A percentile compares a stretch with the other conserved stretches of the same genome.
Evolutionary conservation across 2,113 vertebrate genomes (phyloP).

Genomic region (Myotis brandtii): DNA sequence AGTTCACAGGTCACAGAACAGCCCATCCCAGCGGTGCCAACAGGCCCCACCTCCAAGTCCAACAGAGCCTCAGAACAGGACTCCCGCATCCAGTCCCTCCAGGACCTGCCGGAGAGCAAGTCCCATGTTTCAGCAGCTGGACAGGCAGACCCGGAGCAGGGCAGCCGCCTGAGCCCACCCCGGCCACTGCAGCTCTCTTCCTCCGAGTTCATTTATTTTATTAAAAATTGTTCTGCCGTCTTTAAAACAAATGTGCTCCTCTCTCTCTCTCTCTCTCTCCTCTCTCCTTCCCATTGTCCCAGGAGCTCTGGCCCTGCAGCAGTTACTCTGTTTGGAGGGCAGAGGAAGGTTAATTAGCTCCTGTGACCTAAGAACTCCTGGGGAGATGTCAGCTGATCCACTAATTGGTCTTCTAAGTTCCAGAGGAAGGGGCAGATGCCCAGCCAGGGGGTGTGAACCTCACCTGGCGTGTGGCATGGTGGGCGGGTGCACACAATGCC

Average conservation of each 20-base stretch:
- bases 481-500: rapidly evolving
- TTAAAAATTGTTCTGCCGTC: background rate
- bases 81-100: background rate
- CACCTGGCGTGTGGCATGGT: background rate
- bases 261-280: background rate
- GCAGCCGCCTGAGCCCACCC: too few species aligned
- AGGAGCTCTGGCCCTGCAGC: constrained; percentile 66
- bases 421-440: constrained; percentile 62
- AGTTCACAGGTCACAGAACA: rapidly evolving
- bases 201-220: background rate
- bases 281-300: background rate
- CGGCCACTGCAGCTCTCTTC: background rate
- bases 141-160: background rate
- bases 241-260: background rate
- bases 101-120: background rate
- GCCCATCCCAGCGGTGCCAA: too few species aligned
- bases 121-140: rapidly evolving
- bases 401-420: constrained; percentile 87
- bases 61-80: background rate
- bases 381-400: constrained; percentile 83
- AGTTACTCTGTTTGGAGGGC: constrained; percentile 80
- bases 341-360: constrained; percentile 89
- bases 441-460: constrained; percentile 72
- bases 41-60: background rate
- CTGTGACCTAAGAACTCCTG: constrained; percentile 84